phyloP scores from a whole-genome alignment of 2,888 invertebrate species.

The Meganola albula region DNA sequence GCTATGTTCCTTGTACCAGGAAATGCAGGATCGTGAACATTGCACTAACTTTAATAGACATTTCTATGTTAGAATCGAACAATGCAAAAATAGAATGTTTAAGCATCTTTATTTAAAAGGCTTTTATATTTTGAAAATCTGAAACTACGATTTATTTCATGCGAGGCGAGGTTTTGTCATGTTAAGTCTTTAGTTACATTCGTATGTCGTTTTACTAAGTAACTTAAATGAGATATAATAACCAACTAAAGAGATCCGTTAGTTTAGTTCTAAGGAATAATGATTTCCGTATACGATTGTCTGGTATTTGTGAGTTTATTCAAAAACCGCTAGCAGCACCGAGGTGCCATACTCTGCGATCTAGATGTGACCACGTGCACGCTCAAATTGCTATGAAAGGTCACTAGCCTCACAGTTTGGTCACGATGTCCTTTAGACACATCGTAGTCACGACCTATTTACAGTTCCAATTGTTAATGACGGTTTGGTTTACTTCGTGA shows the following conservation, averaged over 20 bases:
- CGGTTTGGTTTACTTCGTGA: conserved; percentile 28
- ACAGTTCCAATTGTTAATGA: conserved; percentile 57
- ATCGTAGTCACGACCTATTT: conserved; percentile 67
- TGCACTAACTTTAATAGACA: too few relatives aligned
- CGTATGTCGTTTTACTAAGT: too few relatives aligned
- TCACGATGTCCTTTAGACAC: conserved; percentile 62
- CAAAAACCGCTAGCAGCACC: conserved; percentile 13
- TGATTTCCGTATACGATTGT: conserved; percentile 19
- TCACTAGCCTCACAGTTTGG: conserved; percentile 59
- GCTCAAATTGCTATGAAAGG: conserved; percentile 51
- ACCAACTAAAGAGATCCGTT: too few relatives aligned
- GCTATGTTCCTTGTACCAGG: conserved; percentile 51
- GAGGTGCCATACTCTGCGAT: conserved; percentile 32
- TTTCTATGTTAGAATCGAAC: too few relatives aligned
- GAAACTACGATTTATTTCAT: too few relatives aligned
- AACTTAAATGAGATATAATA: too few relatives aligned
- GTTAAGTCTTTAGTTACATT: too few relatives aligned
- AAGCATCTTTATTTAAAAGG: too few relatives aligned
- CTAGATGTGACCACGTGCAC: conserved; percentile 48
- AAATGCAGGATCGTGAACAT: conserved; percentile 50
- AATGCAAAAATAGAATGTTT: too few relatives aligned
- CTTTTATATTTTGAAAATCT: too few relatives aligned
- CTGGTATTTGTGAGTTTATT: conserved; percentile 13
- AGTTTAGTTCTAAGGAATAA: conserved; percentile 14
- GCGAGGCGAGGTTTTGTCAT: too few relatives aligned